These are phyloP conservation scores for Drosophila trapezifrons DNA, from an alignment of 1,140 invertebrate species.

Conservation along the genomic window DNA sequence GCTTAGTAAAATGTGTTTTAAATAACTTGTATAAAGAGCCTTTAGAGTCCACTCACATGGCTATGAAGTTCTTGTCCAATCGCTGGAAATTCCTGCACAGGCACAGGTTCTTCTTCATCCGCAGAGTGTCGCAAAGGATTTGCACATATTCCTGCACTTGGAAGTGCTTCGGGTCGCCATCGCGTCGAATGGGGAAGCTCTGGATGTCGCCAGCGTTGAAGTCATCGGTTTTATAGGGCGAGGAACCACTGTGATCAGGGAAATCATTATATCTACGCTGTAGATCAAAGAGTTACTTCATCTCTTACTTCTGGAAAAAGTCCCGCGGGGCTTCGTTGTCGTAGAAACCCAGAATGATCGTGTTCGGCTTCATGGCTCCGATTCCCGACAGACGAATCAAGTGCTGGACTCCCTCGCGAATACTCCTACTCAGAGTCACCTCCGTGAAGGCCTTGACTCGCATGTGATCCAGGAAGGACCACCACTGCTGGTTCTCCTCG, in stretches of 20 bases:
- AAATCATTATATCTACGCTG: too few species aligned
- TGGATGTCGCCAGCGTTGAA: constrained; percentile 83
- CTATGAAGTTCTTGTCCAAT: constrained; percentile 90
- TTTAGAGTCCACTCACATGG: constrained; percentile 85
- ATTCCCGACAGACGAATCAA: constrained; percentile 96
- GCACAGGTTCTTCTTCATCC: constrained; percentile 97
- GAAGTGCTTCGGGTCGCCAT: constrained; percentile 72
- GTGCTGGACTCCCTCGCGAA: constrained; percentile 96
- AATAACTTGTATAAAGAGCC: not conserved
- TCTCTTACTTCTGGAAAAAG: constrained; percentile 88
- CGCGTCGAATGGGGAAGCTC: constrained; percentile 84
- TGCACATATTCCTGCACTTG: constrained; percentile 92
- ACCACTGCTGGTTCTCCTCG: constrained; percentile 93
- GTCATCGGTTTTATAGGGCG: constrained; percentile 84
- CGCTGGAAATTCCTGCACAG: constrained; percentile 95
- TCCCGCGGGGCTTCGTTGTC: constrained; percentile 90
- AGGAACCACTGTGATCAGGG: constrained; percentile 75
- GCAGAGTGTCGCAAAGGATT: constrained; percentile 93
- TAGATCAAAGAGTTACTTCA: too few species aligned
- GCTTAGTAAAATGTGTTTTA: constrained; percentile 27
- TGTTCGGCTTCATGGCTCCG: constrained; percentile 99
- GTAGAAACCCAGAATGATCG: constrained; percentile 95
- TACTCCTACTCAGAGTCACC: constrained; percentile 92
- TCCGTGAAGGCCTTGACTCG: constrained; percentile 98
- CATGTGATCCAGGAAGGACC: constrained; percentile 93